A percentile compares a stretch with the other conserved stretches of the same genome.
Conservation (phyloP, 2,113 vertebrate species). For the Mormoops blainvillei region DNA sequence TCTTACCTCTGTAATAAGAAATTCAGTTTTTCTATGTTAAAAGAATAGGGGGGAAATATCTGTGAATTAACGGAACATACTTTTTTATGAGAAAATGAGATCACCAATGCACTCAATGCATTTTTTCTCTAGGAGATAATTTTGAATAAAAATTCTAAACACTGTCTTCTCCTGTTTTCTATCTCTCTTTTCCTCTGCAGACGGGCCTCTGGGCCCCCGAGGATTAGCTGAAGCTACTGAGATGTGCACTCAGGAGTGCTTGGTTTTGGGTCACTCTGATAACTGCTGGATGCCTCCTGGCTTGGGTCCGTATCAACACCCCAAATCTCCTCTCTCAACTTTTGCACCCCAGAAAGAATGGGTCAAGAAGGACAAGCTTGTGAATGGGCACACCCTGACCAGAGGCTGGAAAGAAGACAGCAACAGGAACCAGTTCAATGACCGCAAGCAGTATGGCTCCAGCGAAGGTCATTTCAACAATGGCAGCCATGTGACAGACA, state of each 20-base stretch:
- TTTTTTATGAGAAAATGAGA: not conserved
- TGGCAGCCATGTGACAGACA: constrained; percentile 91
- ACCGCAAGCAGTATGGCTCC: constrained; percentile 93
- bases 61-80: not conserved
- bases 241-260: constrained; percentile 99
- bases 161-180: not conserved
- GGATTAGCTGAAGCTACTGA: constrained; percentile 98
- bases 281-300: constrained; percentile 99
- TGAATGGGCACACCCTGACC: constrained; percentile 96
- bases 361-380: constrained; percentile 96
- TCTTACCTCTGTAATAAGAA: not conserved
- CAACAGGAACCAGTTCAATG: constrained; percentile 93
- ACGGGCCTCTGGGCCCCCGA: constrained; percentile 93
- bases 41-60: not conserved
- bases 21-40: not conserved
- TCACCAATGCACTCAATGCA: not conserved
- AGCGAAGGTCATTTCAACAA: constrained; percentile 92
- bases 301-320: constrained; percentile 91
- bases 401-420: constrained; percentile 96
- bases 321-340: constrained; percentile 93
- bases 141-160: constrained; percentile 43
- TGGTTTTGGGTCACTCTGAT: constrained; percentile 97
- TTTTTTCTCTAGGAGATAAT: not conserved
- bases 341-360: constrained; percentile 96
- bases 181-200: constrained; percentile 73